These are phyloP conservation scores for Sarcophaga caerulescens DNA, from an alignment of 2,888 invertebrate genomes.

Conservation along the genomic window DNA sequence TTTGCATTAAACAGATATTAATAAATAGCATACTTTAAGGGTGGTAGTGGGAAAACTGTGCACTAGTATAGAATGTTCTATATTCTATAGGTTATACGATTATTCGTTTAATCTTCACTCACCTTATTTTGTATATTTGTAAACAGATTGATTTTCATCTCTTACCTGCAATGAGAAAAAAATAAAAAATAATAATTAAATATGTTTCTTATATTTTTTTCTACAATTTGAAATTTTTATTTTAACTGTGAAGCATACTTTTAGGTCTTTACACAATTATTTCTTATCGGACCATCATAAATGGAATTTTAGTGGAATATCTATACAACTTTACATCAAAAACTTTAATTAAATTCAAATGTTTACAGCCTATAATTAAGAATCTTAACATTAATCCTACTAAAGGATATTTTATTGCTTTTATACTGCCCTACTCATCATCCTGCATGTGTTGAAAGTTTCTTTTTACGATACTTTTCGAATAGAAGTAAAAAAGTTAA, in stretches of 20 bases:
- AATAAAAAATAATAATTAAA: not conserved
- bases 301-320: not conserved
- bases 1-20: slow-evolving; percentile 28
- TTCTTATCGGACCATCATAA: not conserved
- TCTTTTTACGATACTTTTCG: slow-evolving; percentile 9
- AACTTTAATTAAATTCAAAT: slow-evolving; percentile 62
- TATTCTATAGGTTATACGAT: too few relatives aligned
- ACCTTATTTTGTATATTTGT: not conserved
- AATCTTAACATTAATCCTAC: slow-evolving; percentile 33
- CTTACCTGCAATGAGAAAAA: slow-evolving; percentile 38
- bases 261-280: not conserved
- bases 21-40: slow-evolving; percentile 9
- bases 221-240: not conserved
- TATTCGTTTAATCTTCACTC: not conserved
- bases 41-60: not conserved
- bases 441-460: slow-evolving; percentile 32
- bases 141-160: not conserved
- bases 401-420: slow-evolving; percentile 23
- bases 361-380: slow-evolving; percentile 55
- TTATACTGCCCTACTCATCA: slow-evolving; percentile 25
- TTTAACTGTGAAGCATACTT: not conserved
- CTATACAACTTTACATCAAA: not conserved
- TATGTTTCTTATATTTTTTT: too few relatives aligned
- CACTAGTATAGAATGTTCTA: too few relatives aligned
- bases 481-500: not conserved